Evolutionary conservation across 2,888 invertebrate genomes (phyloP), one percentile per base, ranked within the genome.

Genomic region (Alloplasta piceator): DNA sequence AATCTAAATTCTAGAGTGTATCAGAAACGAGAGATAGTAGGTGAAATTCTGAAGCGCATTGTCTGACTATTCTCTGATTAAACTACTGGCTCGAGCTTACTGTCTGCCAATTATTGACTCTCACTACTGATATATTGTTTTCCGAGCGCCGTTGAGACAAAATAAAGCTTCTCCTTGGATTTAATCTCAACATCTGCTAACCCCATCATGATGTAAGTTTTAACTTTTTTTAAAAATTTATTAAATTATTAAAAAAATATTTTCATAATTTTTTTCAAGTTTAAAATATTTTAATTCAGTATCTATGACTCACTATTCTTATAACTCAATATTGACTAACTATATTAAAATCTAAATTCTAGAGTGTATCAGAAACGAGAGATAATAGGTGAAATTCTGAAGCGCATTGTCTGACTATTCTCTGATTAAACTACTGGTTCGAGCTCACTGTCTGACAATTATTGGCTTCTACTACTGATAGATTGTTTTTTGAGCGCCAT

Each of bases 21-120:
- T n/a, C n/a, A 39, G 0, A 12, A n/a, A 9, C 46, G n/a, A n/a
- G 50, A 39, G 39, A 6, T n/a, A 39, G n/a, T n/a, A n/a, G n/a
- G 16, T 4, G 7, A 12, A 9, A n/a, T 60, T 75, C 10, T 26
- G 7, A 9, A 38, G 14, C 48, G 6, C 43, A 52, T 52, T 39
- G 74, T 60, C 60, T 75, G 79, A 75, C 70, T 70, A 60, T 64
- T 64, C 79, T 66, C 61, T 70, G 79, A 74, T 64, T 79, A 43
- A 36, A 72, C 78, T 66, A 52, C 74, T 66, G 60, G 52, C 52
- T 26, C n/a, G 26, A 48, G 46, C 39, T 38, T 9, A 48, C 12
- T 6, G 79, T 64, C 74, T 43, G 70, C 60, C 66, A 50, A 71
- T 58, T 75, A 79, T 79, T 79, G 79, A 79, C 74, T 60, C 60